Conservation (phyloP, 2,113 vertebrate genomes). For the Tetrao urogallus region DNA sequence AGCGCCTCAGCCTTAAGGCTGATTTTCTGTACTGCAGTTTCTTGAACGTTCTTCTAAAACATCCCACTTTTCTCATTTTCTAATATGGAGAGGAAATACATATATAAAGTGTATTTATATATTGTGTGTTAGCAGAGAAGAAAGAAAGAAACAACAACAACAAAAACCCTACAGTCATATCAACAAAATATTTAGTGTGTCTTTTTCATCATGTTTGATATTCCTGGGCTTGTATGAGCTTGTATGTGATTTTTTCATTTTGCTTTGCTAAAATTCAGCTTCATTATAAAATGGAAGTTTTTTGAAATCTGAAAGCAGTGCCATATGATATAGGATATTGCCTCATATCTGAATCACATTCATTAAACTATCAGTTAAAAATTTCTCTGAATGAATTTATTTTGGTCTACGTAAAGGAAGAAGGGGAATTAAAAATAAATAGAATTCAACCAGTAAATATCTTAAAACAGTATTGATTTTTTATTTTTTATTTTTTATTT, state of each 20-base stretch:
- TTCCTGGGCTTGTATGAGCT: neutral
- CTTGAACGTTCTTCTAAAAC: neutral
- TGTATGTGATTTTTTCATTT: neutral
- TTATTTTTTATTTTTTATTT: too few relatives aligned
- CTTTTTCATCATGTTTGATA: neutral
- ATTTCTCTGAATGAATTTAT: constrained; percentile 14
- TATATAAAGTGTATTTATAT: neutral
- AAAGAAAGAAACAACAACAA: too few relatives aligned
- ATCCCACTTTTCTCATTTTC: neutral
- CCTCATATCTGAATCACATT: neutral
- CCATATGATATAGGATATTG: neutral
- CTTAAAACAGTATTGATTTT: constrained; percentile 44
- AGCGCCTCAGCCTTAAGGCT: neutral
- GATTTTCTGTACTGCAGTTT: neutral
- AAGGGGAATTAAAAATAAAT: constrained; percentile 32
- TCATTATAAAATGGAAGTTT: neutral
- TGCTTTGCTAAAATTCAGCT: neutral
- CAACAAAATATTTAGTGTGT: neutral
- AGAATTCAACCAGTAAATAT: constrained; percentile 9
- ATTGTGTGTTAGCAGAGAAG: neutral
- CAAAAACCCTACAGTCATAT: neutral
- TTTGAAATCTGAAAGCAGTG: neutral
- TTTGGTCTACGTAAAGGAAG: neutral
- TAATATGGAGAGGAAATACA: neutral
- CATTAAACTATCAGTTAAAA: neutral